phyloP scores from a whole-genome alignment of 2,113 vertebrate species.

The Ciconia maguari region DNA sequence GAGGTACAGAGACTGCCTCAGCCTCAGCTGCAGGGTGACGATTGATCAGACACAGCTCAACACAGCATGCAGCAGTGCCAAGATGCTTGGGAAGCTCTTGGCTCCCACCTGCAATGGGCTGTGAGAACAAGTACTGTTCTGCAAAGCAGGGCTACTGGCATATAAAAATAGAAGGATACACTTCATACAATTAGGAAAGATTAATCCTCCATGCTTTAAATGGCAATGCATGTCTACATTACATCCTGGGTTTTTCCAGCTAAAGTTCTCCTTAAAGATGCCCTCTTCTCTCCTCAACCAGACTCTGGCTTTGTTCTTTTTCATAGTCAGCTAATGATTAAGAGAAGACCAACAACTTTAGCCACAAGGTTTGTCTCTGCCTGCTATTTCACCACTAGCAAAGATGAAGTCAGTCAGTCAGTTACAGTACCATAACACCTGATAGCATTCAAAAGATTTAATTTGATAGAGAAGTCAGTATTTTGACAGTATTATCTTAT shows the following conservation, averaged over 20 bases:
- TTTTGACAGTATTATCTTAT: background rate
- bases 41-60: fast-evolving
- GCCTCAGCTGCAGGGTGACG: background rate
- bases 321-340: background rate
- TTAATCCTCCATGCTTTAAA: background rate
- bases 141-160: background rate
- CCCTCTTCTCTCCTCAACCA: background rate
- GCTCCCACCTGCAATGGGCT: background rate
- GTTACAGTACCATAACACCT: background rate
- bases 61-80: fast-evolving
- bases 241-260: background rate
- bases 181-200: background rate
- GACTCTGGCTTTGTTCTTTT: background rate
- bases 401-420: background rate
- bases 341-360: background rate
- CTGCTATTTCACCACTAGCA: background rate
- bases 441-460: background rate
- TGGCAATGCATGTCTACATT: fast-evolving
- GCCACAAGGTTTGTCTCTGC: background rate
- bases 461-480: background rate
- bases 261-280: background rate
- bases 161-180: background rate
- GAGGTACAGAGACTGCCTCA: background rate
- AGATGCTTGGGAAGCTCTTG: background rate
- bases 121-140: background rate